These are phyloP conservation scores for Nomada ferruginata DNA, from an alignment of 2,888 invertebrate genomes.

Conservation along the genomic window DNA sequence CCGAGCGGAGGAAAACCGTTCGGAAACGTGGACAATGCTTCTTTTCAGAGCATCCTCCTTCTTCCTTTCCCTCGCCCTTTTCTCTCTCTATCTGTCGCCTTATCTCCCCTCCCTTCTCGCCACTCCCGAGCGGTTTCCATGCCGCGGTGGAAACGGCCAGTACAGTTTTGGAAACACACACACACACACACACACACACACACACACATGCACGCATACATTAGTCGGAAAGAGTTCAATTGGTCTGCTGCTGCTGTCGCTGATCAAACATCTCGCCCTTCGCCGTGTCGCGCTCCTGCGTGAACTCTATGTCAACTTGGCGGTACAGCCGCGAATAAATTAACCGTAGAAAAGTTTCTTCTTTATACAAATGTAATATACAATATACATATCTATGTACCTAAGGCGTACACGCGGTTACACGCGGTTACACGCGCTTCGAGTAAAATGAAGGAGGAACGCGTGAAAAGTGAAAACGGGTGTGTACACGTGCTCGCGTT, in stretches of 20 bases:
- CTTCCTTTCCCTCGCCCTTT: conserved; percentile 1
- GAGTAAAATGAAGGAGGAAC: conserved; percentile 19
- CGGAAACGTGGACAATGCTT: conserved; percentile 61
- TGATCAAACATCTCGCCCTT: conserved; percentile 51
- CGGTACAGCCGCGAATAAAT: conserved; percentile 83
- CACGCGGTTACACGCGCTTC: conserved; percentile 51
- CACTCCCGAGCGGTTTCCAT: conserved; percentile 8
- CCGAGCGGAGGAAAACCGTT: conserved; percentile 57
- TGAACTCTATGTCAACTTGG: conserved; percentile 71
- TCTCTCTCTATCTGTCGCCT: not conserved
- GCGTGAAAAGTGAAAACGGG: conserved; percentile 11
- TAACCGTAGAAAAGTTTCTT: conserved; percentile 83
- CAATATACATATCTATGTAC: conserved; percentile 80
- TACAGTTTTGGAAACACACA: not conserved
- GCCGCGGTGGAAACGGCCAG: conserved; percentile 15
- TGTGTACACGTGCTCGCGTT: conserved; percentile 45
- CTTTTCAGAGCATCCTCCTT: conserved; percentile 52
- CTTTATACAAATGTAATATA: conserved; percentile 84
- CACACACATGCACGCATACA: too few species aligned
- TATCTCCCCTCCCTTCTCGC: not conserved
- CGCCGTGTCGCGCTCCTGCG: conserved; percentile 23
- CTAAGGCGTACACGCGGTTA: conserved; percentile 58
- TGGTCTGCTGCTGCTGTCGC: not conserved
- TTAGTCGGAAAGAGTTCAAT: too few species aligned
- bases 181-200: too few species aligned